Evolutionary conservation across 2,113 vertebrate species (phyloP).

Genomic region (Nettapus auritus): DNA sequence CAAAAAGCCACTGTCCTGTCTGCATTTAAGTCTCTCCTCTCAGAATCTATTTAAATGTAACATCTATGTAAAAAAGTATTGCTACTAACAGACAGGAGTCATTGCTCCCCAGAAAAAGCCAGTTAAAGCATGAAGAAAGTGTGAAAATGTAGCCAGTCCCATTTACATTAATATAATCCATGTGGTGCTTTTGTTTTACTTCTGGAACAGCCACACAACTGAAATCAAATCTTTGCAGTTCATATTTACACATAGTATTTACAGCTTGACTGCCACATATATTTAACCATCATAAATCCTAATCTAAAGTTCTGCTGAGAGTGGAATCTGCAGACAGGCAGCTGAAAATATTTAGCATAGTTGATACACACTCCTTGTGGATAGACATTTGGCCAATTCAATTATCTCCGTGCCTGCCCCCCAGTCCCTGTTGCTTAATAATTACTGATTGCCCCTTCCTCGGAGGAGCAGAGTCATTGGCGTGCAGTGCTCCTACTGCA

Average conservation of each 20-base stretch:
- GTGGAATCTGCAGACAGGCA: background rate
- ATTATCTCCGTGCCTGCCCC: background rate
- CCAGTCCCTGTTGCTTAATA: background rate
- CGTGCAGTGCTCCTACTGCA: background rate
- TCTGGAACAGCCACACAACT: accelerated
- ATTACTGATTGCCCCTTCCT: background rate
- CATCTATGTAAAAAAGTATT: background rate
- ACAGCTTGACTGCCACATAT: background rate
- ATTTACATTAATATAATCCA: background rate
- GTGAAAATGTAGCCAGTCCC: background rate
- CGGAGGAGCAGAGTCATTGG: background rate
- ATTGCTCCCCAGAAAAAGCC: background rate
- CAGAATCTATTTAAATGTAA: background rate
- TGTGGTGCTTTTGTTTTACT: background rate
- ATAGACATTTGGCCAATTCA: background rate
- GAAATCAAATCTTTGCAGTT: background rate
- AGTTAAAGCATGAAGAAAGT: background rate
- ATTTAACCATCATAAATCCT: background rate
- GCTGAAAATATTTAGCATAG: background rate
- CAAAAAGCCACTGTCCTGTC: background rate
- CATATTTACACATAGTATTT: background rate
- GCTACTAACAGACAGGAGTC: background rate
- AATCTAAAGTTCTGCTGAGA: background rate
- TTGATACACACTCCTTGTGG: background rate
- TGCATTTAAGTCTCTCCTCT: background rate